These are phyloP conservation scores for Cossypha dichroa DNA, from an alignment of 2,797 vertebrate species.

Conservation along the genomic window DNA sequence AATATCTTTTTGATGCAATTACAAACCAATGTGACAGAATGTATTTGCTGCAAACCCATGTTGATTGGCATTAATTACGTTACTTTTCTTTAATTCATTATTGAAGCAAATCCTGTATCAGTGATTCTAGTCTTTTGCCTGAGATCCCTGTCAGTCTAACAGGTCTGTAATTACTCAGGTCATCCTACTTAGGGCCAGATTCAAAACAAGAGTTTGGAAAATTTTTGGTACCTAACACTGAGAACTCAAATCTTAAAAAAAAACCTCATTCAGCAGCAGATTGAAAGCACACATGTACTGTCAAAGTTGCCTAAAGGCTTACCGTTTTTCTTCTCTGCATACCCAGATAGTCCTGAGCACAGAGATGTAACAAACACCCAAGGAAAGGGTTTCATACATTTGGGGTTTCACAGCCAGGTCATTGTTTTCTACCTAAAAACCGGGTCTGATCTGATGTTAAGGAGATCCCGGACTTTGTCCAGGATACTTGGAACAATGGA, in stretches of 20 bases:
- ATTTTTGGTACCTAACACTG: background rate
- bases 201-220: background rate
- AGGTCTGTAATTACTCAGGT: background rate
- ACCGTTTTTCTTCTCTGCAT: background rate
- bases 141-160: background rate
- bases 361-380: background rate
- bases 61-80: background rate
- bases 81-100: slow-evolving; percentile 9
- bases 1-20: slow-evolving; percentile 37
- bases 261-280: background rate
- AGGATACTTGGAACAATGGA: background rate
- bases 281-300: background rate
- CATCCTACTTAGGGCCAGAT: background rate
- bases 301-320: background rate
- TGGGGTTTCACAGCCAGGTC: background rate
- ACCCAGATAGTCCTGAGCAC: background rate
- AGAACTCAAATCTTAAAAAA: background rate
- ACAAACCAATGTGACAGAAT: slow-evolving; percentile 15
- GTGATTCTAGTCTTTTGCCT: background rate
- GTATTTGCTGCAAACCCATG: background rate
- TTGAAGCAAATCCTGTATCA: background rate
- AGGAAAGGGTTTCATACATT: background rate
- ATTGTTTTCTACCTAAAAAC: background rate
- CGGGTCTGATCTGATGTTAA: background rate
- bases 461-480: background rate